phyloP scores from a whole-genome alignment of 2,797 vertebrate genomes.

The Onychomys arenicola region DNA sequence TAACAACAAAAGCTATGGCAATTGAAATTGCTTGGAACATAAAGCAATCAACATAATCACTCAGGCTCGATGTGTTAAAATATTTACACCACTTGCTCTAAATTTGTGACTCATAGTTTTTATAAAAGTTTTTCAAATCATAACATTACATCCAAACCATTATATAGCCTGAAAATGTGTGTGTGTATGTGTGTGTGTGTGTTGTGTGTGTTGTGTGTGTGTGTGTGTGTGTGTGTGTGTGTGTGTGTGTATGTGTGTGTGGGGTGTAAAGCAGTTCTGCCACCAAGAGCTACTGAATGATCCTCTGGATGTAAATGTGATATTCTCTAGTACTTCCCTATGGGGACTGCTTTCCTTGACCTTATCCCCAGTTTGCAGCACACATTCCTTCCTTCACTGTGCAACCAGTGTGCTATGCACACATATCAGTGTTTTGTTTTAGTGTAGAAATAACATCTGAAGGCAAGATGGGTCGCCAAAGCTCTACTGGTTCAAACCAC shows the following conservation, averaged over 20 bases:
- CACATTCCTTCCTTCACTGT: background rate
- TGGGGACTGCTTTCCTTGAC: background rate
- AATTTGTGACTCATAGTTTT: background rate
- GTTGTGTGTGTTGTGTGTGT: background rate
- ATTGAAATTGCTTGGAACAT: constrained; percentile 6
- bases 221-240: background rate
- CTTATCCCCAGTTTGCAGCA: background rate
- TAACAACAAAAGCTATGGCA: background rate
- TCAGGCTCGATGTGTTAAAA: background rate
- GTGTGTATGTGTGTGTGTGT: background rate
- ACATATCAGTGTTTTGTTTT: constrained; percentile 39
- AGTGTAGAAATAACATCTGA: background rate
- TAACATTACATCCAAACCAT: background rate
- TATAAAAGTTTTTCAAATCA: constrained; percentile 3
- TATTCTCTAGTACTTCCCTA: background rate
- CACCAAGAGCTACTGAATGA: background rate
- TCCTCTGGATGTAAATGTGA: background rate
- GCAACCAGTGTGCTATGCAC: background rate
- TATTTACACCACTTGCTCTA: constrained; percentile 52
- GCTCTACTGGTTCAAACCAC: too few relatives aligned
- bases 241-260: background rate
- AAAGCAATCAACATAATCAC: background rate
- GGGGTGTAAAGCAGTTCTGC: background rate
- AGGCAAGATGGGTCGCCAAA: background rate
- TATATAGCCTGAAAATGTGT: background rate